Evolutionary conservation across 2,113 vertebrate genomes (phyloP).

Genomic region (Protobothrops flavoviridis): DNA sequence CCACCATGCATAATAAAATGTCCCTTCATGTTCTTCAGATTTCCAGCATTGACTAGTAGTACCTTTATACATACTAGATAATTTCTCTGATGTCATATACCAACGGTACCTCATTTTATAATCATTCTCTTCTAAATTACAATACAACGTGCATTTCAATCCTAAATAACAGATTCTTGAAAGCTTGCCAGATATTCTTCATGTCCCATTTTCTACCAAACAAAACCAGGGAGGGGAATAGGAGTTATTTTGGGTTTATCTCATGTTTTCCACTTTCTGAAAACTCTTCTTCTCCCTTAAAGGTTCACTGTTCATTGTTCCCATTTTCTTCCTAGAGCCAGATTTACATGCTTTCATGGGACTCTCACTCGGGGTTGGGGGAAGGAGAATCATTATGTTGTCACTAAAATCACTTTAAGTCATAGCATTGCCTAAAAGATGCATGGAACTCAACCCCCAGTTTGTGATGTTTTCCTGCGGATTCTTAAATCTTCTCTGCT

Average conservation of each 20-base stretch:
- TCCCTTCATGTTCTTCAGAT: background rate
- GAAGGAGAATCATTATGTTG: background rate
- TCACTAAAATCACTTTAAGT: background rate
- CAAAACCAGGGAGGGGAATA: background rate
- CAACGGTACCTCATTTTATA: background rate
- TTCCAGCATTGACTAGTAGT: background rate
- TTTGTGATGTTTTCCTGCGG: background rate
- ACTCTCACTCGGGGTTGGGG: background rate
- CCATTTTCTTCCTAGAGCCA: background rate
- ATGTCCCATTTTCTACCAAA: background rate
- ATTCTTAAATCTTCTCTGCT: background rate
- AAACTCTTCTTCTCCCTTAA: background rate
- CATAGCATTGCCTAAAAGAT: background rate
- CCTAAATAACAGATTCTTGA: background rate
- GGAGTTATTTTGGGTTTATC: background rate
- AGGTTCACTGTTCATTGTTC: background rate
- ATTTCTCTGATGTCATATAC: background rate
- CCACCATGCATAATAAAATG: background rate
- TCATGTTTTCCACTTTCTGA: background rate
- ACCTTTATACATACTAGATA: background rate
- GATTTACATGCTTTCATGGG: background rate
- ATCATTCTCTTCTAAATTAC: background rate
- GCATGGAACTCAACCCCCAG: background rate
- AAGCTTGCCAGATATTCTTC: background rate
- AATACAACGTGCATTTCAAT: background rate